Percentiles rank a stretch among this genome's conserved stretches.
Conservation (phyloP, 1,140 invertebrate genomes). For the Leguminivora glycinivorella region DNA sequence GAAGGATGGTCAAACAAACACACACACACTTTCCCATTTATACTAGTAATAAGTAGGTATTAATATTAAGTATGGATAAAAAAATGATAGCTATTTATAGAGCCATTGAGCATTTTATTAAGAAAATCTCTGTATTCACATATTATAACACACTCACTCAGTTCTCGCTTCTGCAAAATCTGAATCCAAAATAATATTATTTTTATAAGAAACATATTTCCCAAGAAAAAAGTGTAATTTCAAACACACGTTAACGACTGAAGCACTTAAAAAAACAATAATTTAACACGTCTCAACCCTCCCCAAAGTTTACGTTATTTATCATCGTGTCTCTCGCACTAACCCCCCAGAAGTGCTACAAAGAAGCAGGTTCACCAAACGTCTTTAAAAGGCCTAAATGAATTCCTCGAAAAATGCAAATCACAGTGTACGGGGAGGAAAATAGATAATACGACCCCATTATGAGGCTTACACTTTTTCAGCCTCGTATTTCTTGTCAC, state of each 20-base stretch:
- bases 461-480: slow-evolving; percentile 9
- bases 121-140: no score
- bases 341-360: background rate
- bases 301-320: background rate
- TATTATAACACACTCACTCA: no score
- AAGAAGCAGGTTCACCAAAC: slow-evolving; percentile 15
- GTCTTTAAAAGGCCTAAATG: slow-evolving; percentile 19
- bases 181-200: no score
- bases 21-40: no score
- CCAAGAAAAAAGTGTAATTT: background rate
- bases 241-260: background rate
- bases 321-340: background rate
- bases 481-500: background rate
- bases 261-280: no score
- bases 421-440: slow-evolving; percentile 24
- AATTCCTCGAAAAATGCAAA: slow-evolving; percentile 26
- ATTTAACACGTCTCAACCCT: background rate
- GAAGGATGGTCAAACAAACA: no score
- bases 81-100: no score
- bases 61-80: no score
- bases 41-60: no score
- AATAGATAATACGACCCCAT: slow-evolving; percentile 28
- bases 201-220: background rate
- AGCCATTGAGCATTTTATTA: no score
- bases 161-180: no score